phyloP scores from a whole-genome alignment of 2,797 vertebrate genomes.

The Falco rusticolus region DNA sequence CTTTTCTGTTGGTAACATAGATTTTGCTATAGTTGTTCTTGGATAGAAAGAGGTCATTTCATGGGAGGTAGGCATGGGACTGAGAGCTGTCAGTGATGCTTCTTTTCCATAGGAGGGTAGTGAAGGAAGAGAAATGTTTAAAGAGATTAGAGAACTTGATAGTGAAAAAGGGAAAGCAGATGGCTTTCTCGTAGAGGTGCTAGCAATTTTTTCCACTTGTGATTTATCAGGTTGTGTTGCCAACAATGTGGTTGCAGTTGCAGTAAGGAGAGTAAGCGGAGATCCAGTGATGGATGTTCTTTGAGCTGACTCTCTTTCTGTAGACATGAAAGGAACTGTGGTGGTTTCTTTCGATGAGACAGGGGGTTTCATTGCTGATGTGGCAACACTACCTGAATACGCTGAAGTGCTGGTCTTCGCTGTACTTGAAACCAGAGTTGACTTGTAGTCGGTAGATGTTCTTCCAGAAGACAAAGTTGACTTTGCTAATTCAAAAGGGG shows the following conservation, averaged over 20 bases:
- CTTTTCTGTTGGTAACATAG: neutral
- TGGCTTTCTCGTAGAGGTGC: neutral
- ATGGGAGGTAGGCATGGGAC: neutral
- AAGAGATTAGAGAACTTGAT: neutral
- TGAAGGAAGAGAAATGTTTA: constrained; percentile 28
- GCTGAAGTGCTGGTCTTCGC: neutral
- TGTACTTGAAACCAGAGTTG: neutral
- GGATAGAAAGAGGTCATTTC: constrained; percentile 10
- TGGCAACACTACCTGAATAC: neutral
- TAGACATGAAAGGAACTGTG: neutral
- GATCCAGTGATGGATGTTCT: neutral
- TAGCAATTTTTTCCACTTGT: neutral
- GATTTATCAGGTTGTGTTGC: neutral
- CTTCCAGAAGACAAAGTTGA: constrained; percentile 16
- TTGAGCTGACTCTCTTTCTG: neutral
- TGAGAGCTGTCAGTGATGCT: constrained; percentile 12
- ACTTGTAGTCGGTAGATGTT: neutral
- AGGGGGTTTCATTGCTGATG: neutral
- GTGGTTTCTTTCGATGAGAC: neutral
- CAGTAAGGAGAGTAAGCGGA: neutral
- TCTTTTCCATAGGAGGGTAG: neutral
- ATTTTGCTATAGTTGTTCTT: neutral
- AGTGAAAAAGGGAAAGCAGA: constrained; percentile 2
- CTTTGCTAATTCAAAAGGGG: neutral
- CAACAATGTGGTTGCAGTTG: neutral